Evolutionary conservation across 1,140 invertebrate species (phyloP).

Genomic region (Caenorhabditis briggsae): DNA sequence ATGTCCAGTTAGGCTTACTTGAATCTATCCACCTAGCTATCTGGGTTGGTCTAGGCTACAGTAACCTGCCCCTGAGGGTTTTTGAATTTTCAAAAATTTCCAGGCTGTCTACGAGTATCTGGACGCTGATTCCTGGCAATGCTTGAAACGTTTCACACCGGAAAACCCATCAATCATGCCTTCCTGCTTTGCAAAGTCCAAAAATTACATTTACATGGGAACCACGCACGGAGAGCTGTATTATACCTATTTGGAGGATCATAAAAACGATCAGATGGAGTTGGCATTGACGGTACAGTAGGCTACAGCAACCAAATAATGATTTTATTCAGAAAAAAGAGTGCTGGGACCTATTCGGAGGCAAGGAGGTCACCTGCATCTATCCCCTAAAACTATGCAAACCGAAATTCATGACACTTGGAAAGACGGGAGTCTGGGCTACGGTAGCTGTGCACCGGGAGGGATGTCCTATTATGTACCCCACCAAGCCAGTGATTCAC

Average conservation of each 20-base stretch:
- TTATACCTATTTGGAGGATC: not conserved
- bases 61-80: not conserved
- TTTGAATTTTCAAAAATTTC: not conserved
- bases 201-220: not conserved
- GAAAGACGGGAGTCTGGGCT: slow-evolving; percentile 30
- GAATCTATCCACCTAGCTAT: too few relatives aligned
- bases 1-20: too few relatives aligned
- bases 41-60: too few relatives aligned
- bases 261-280: too few relatives aligned
- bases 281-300: too few relatives aligned
- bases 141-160: slow-evolving; percentile 4
- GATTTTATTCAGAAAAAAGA: not conserved
- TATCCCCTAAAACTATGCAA: not conserved
- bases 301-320: too few relatives aligned
- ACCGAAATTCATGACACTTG: slow-evolving; percentile 5
- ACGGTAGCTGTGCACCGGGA: not conserved
- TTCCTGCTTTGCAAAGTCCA: not conserved
- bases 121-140: not conserved
- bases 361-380: slow-evolving; percentile 34
- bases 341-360: not conserved
- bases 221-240: slow-evolving; percentile 14
- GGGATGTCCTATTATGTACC: not conserved
- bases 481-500: too few relatives aligned
- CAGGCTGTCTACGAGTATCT: slow-evolving; percentile 1
- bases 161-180: slow-evolving; percentile 7